Conservation (phyloP, 2,888 invertebrate species). For the Rhagonycha fulva region DNA sequence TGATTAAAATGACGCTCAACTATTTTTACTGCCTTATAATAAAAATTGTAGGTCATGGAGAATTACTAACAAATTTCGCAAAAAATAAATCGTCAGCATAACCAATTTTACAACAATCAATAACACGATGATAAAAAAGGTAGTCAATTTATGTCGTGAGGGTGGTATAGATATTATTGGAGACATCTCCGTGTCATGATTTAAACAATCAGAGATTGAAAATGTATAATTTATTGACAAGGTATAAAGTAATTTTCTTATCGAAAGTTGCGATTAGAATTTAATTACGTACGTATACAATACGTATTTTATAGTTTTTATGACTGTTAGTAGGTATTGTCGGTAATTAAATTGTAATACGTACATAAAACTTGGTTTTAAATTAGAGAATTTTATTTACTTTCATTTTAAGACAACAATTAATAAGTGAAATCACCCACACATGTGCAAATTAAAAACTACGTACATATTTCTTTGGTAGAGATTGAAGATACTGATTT, state of each 20-base stretch:
- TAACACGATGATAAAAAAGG: not conserved
- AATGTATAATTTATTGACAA: not conserved
- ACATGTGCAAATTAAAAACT: not conserved
- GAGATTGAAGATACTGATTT: not conserved
- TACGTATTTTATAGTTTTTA: not conserved
- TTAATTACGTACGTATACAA: not conserved
- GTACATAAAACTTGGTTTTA: not conserved
- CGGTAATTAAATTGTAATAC: not conserved
- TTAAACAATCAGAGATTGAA: not conserved
- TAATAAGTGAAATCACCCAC: not conserved
- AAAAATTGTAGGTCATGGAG: not conserved
- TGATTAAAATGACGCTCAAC: not conserved
- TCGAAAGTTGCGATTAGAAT: not conserved
- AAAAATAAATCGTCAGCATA: not conserved
- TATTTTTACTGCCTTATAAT: constrained; percentile 1
- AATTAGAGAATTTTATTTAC: not conserved
- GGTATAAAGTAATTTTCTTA: not conserved
- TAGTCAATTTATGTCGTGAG: not conserved
- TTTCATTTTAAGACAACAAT: not conserved
- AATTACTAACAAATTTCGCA: not conserved
- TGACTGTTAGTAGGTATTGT: not conserved
- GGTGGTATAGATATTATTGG: not conserved
- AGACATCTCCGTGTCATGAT: not conserved
- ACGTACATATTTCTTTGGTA: not conserved
- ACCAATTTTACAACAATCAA: not conserved